These are phyloP conservation scores for Cathartes aura DNA, from an alignment of 2,113 vertebrate species.

Conservation along the genomic window DNA sequence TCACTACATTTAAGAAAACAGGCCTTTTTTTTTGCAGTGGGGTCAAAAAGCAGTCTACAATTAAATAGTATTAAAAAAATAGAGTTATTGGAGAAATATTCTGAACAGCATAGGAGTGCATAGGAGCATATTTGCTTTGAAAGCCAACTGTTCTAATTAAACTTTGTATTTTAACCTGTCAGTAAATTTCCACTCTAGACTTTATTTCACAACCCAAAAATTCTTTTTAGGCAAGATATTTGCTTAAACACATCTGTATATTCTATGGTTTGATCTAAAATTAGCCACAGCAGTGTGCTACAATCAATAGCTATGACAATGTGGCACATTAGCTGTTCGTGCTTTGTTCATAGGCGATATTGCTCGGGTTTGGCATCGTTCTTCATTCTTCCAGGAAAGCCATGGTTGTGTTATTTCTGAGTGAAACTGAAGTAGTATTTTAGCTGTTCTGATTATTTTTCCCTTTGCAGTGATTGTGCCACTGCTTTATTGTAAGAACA, in stretches of 20 bases:
- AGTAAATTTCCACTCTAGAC: not conserved
- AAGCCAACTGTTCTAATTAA: not conserved
- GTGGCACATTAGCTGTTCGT: not conserved
- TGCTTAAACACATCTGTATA: not conserved
- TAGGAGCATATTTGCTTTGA: not conserved
- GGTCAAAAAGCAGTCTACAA: not conserved
- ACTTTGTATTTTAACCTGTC: not conserved
- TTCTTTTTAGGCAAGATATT: not conserved
- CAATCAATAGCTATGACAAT: not conserved
- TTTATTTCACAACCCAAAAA: not conserved
- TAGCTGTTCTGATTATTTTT: not conserved
- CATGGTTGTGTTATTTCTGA: not conserved
- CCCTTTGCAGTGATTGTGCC: not conserved
- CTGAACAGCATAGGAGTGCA: not conserved
- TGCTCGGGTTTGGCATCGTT: not conserved
- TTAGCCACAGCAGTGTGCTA: not conserved
- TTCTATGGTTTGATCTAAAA: not conserved
- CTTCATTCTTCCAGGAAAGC: not conserved
- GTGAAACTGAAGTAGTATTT: not conserved
- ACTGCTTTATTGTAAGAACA: not conserved
- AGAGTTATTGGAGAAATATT: not conserved
- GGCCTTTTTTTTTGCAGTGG: accelerated
- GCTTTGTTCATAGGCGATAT: not conserved
- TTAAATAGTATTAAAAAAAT: not conserved
- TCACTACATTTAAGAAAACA: not conserved